Percentiles rank a stretch among this genome's conserved stretches.
phyloP scores from a whole-genome alignment of 2,797 vertebrate species.

The Acipenser transmontanus region DNA sequence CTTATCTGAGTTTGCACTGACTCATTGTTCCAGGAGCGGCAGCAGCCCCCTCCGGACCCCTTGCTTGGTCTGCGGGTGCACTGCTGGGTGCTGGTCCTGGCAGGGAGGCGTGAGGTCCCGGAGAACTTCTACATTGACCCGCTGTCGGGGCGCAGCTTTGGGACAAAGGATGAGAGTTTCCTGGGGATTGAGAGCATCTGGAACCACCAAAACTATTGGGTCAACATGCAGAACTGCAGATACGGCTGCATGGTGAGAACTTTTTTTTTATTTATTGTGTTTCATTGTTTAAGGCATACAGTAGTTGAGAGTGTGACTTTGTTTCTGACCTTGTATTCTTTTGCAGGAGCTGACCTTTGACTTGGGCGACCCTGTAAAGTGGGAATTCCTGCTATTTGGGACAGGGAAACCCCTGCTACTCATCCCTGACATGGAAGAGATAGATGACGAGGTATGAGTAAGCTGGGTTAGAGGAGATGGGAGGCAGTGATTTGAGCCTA shows the following conservation, averaged over 20 bases:
- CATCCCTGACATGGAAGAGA: conserved; percentile 30
- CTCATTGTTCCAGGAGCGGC: conserved; percentile 41
- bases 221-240: conserved; percentile 86
- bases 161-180: conserved; percentile 56
- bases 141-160: conserved; percentile 62
- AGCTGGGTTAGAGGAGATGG: no score
- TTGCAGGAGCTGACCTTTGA: conserved; percentile 74
- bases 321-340: neutral
- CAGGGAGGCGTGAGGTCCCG: conserved; percentile 64
- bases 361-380: conserved; percentile 61
- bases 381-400: conserved; percentile 71
- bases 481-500: no score
- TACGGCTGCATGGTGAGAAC: conserved; percentile 64
- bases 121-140: conserved; percentile 87
- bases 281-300: neutral
- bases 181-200: conserved; percentile 86
- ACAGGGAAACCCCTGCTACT: conserved; percentile 38
- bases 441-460: conserved; percentile 2
- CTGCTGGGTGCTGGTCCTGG: conserved; percentile 80
- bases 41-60: conserved; percentile 45
- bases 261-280: neutral
- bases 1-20: neutral
- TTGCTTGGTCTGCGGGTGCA: conserved; percentile 73
- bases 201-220: conserved; percentile 85
- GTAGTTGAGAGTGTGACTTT: conserved; percentile 9